phyloP scores from a whole-genome alignment of 2,888 invertebrate species.

The Lochmaea capreae region DNA sequence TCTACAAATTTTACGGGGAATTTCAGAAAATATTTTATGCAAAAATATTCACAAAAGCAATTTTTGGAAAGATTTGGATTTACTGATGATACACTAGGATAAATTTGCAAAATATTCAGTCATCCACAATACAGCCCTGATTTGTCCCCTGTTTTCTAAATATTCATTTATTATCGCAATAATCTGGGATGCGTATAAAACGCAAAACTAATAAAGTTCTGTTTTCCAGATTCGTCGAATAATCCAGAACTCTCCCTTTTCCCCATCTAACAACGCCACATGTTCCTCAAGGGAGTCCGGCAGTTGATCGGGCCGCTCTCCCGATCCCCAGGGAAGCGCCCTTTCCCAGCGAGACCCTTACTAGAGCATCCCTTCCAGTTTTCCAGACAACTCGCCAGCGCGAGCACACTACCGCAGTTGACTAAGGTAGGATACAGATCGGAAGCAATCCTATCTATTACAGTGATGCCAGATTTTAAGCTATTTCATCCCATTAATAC shows the following conservation, averaged over 20 bases:
- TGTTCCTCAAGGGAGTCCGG: slow-evolving; percentile 51
- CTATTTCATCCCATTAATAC: neutral
- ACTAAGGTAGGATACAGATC: slow-evolving; percentile 55
- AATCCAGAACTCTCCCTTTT: slow-evolving; percentile 11
- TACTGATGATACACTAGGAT: too few species aligned
- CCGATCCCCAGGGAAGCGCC: slow-evolving; percentile 46
- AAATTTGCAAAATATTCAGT: too few species aligned
- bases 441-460: neutral
- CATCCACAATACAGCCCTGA: too few species aligned
- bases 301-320: slow-evolving; percentile 48
- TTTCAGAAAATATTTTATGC: too few species aligned
- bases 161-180: too few species aligned
- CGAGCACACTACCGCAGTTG: slow-evolving; percentile 52
- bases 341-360: slow-evolving; percentile 34
- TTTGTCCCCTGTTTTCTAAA: too few species aligned
- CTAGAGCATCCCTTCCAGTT: slow-evolving; percentile 18
- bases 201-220: slow-evolving; percentile 26
- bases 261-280: slow-evolving; percentile 37
- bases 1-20: too few species aligned
- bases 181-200: too few species aligned
- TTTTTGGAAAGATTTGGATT: too few species aligned
- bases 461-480: slow-evolving; percentile 12
- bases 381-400: slow-evolving; percentile 40
- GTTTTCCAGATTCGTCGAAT: slow-evolving; percentile 26
- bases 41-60: too few species aligned